Conservation (phyloP, 2,797 vertebrate genomes). For the Odontamblyopus lacepedii region DNA sequence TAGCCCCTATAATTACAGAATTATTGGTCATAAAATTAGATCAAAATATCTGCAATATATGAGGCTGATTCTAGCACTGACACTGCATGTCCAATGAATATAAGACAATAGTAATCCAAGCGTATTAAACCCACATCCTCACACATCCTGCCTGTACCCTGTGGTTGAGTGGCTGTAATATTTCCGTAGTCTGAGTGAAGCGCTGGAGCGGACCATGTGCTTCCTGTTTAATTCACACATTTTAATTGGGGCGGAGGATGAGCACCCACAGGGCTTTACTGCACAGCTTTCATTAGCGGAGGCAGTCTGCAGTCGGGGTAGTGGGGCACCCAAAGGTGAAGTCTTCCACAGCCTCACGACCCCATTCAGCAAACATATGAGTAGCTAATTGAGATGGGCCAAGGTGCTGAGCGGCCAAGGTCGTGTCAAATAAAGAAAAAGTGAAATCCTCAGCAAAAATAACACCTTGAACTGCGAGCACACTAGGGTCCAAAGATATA, state of each 20-base stretch:
- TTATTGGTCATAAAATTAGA: neutral
- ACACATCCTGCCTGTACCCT: neutral
- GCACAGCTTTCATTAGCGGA: conserved; percentile 75
- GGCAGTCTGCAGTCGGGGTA: conserved; percentile 50
- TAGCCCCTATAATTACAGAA: neutral
- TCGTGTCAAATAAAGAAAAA: conserved; percentile 45
- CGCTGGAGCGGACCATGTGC: conserved; percentile 58
- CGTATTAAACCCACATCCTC: neutral
- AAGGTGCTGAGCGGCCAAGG: conserved; percentile 52
- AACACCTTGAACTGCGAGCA: conserved; percentile 18
- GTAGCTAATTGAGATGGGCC: conserved; percentile 74
- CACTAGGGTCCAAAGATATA: conserved; percentile 16
- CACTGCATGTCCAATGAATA: neutral
- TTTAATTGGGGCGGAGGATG: conserved; percentile 76
- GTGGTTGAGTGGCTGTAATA: conserved; percentile 9
- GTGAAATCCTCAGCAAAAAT: conserved; percentile 49
- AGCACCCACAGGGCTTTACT: conserved; percentile 55
- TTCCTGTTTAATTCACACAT: conserved; percentile 74
- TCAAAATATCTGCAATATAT: neutral
- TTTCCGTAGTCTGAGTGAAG: conserved; percentile 28
- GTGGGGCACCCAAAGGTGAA: conserved; percentile 56
- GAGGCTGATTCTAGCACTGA: neutral
- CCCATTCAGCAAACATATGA: conserved; percentile 65
- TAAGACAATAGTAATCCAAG: conserved; percentile 6
- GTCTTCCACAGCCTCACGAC: conserved; percentile 56